A percentile compares a stretch with the other conserved stretches of the same genome.
Evolutionary conservation across 2,113 vertebrate species (phyloP).

Genomic region (Poecilia latipinna): DNA sequence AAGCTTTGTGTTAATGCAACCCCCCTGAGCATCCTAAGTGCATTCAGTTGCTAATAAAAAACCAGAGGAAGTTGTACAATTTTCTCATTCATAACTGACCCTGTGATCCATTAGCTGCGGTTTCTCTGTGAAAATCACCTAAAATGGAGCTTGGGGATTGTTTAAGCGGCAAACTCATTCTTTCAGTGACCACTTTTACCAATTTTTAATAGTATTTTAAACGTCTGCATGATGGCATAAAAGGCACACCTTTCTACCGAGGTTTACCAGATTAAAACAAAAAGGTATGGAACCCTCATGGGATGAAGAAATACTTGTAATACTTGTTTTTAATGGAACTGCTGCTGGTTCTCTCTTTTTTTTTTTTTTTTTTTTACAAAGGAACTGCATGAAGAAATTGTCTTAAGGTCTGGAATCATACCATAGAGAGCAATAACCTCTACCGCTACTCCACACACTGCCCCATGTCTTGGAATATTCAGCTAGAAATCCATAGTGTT

Average conservation of each 20-base stretch:
- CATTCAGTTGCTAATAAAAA: slow-evolving; percentile 8
- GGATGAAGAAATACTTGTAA: too few relatives aligned
- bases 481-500: too few relatives aligned
- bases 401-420: too few relatives aligned
- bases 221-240: background rate
- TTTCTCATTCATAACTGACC: slow-evolving; percentile 29
- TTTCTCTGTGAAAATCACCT: slow-evolving; percentile 8
- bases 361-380: too few relatives aligned
- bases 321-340: too few relatives aligned
- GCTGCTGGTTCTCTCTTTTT: too few relatives aligned
- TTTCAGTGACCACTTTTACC: background rate
- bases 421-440: too few relatives aligned
- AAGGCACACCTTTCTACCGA: background rate
- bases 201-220: background rate
- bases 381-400: too few relatives aligned
- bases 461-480: too few relatives aligned
- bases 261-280: background rate
- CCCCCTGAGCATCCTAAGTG: background rate
- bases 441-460: too few relatives aligned
- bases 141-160: background rate
- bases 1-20: slow-evolving; percentile 2
- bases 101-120: slow-evolving; percentile 4
- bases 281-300: too few relatives aligned
- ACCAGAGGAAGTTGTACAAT: slow-evolving; percentile 3
- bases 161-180: background rate